Evolutionary conservation across 2,797 vertebrate genomes (phyloP).

Genomic region (Mastacembelus armatus): DNA sequence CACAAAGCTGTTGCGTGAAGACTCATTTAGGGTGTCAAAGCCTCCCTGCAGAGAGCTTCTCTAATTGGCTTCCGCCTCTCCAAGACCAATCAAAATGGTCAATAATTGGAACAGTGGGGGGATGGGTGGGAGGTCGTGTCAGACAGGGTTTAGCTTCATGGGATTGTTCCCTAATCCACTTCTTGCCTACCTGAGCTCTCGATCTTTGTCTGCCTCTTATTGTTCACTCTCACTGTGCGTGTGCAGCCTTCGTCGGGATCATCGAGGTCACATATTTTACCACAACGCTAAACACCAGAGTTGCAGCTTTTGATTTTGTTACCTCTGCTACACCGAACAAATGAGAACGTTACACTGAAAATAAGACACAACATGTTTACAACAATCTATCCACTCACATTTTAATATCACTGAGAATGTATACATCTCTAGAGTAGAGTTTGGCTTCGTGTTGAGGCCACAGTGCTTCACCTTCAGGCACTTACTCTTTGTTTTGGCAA

Average conservation of each 20-base stretch:
- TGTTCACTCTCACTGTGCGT: conserved; percentile 2
- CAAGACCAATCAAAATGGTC: conserved; percentile 57
- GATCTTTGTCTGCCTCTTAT: background rate
- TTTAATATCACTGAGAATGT: background rate
- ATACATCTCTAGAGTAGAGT: background rate
- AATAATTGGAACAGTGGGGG: conserved; percentile 49
- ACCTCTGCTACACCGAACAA: too few species aligned
- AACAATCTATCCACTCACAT: background rate
- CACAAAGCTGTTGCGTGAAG: background rate
- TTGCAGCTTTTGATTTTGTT: too few species aligned
- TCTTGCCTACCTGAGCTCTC: conserved; percentile 1
- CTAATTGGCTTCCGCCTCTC: conserved; percentile 57
- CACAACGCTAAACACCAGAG: too few species aligned
- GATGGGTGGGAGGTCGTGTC: conserved; percentile 18
- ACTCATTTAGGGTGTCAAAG: conserved; percentile 26
- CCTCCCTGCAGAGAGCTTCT: conserved; percentile 42
- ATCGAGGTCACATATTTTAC: background rate
- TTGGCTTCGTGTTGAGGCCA: background rate
- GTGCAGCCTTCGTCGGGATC: conserved; percentile 30
- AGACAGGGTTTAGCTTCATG: conserved; percentile 24
- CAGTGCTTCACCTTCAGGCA: background rate
- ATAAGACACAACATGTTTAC: too few species aligned
- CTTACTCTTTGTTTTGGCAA: conserved; percentile 17
- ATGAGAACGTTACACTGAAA: too few species aligned
- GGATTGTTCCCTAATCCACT: conserved; percentile 18